Percentiles rank a stretch among this genome's conserved stretches.
phyloP scores from a whole-genome alignment of 2,888 invertebrate species.

The Galerucella calmariensis region DNA sequence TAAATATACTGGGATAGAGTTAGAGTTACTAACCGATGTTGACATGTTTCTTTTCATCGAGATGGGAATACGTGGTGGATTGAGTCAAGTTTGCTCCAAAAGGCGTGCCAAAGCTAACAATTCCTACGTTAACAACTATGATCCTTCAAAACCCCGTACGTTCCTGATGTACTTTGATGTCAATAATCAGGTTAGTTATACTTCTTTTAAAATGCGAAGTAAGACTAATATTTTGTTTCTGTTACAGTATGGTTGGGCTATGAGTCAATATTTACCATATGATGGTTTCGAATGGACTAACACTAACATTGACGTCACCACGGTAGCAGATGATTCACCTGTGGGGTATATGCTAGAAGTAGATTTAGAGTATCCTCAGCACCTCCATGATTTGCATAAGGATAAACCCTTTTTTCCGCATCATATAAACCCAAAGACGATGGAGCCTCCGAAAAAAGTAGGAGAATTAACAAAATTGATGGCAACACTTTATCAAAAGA shows the following conservation, averaged over 20 bases:
- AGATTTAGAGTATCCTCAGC: conserved; percentile 61
- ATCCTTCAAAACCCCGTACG: conserved; percentile 45
- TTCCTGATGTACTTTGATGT: conserved; percentile 50
- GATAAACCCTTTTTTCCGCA: conserved; percentile 35
- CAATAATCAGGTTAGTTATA: conserved; percentile 17
- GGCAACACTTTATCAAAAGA: conserved; percentile 48
- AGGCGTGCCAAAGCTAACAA: conserved; percentile 44
- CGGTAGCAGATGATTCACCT: conserved; percentile 37
- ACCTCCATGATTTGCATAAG: conserved; percentile 56
- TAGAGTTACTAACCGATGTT: conserved; percentile 56
- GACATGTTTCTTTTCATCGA: conserved; percentile 50
- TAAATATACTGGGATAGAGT: conserved; percentile 52
- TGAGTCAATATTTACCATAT: conserved; percentile 51
- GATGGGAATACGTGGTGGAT: conserved; percentile 22
- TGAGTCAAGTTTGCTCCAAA: conserved; percentile 28
- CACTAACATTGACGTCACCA: conserved; percentile 31
- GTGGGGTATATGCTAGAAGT: conserved; percentile 59
- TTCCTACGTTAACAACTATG: conserved; percentile 53
- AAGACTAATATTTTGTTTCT: too few relatives aligned
- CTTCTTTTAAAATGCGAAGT: too few relatives aligned
- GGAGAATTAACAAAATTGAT: conserved; percentile 45
- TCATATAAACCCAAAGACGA: conserved; percentile 30
- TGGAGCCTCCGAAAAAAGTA: conserved; percentile 8
- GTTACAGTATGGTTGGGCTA: conserved; percentile 46
- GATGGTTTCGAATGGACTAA: conserved; percentile 33